Conservation (phyloP, 2,113 vertebrate species). For the Delphinus delphis region DNA sequence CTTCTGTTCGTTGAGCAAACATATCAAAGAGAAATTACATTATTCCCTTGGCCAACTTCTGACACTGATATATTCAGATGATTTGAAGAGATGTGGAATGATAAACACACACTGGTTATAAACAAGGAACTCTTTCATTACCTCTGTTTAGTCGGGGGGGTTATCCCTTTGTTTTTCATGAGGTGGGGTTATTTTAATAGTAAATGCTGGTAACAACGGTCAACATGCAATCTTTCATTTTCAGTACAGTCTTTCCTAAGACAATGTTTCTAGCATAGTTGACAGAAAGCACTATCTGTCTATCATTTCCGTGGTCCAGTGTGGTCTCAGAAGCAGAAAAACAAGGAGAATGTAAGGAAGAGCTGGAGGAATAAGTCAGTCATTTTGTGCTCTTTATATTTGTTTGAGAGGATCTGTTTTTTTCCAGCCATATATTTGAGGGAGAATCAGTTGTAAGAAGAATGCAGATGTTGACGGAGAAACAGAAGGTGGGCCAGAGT, state of each 20-base stretch:
- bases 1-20: neutral
- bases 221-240: neutral
- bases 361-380: neutral
- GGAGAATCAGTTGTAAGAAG: neutral
- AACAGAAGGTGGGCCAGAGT: neutral
- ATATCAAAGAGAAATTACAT: constrained; percentile 6
- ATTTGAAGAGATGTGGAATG: neutral
- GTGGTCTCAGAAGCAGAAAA: neutral
- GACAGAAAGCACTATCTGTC: neutral
- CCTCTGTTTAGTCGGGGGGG: neutral
- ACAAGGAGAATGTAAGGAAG: neutral
- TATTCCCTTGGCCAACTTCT: neutral
- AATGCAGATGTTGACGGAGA: neutral
- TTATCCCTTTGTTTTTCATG: neutral
- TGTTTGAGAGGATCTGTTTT: neutral
- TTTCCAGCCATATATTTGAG: neutral
- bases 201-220: neutral
- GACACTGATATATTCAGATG: neutral
- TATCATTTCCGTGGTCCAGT: neutral
- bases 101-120: neutral
- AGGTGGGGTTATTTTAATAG: neutral
- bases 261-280: neutral
- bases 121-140: neutral
- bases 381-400: neutral
- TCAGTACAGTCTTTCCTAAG: neutral